A percentile compares a stretch with the other conserved stretches of the same genome.
These are phyloP conservation scores for Ostrea denselamellosa DNA, from an alignment of 1,140 invertebrate species.

Conservation along the genomic window DNA sequence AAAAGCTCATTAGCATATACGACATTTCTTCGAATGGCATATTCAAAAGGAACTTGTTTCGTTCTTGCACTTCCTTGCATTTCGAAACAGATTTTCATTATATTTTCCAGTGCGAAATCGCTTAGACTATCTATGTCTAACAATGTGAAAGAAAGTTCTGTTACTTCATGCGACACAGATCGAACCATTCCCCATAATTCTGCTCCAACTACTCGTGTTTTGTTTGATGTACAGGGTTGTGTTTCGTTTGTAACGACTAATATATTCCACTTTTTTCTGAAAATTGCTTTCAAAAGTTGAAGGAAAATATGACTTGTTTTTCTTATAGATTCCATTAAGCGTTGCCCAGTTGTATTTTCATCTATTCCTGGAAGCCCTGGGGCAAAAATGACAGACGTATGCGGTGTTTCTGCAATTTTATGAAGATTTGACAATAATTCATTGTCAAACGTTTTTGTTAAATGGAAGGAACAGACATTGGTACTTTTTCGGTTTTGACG, in stretches of 20 bases:
- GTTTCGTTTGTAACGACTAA: background rate
- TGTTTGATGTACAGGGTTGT: background rate
- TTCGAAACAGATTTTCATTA: background rate
- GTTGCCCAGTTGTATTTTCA: background rate
- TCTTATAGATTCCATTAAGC: background rate
- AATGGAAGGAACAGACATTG: background rate
- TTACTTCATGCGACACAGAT: constrained; percentile 26
- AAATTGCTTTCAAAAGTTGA: background rate
- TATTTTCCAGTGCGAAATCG: background rate
- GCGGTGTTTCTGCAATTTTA: background rate
- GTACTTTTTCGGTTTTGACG: background rate
- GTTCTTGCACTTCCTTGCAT: background rate
- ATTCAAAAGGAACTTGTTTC: background rate
- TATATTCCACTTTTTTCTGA: background rate
- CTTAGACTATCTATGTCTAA: background rate
- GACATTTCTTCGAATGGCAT: background rate
- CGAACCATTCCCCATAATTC: constrained; percentile 53
- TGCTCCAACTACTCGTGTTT: constrained; percentile 29
- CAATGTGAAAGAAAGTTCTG: background rate
- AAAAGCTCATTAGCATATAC: background rate
- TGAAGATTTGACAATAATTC: background rate
- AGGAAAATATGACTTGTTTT: background rate
- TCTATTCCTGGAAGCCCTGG: constrained; percentile 8
- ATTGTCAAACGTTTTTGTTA: background rate
- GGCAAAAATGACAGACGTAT: background rate